phyloP scores from a whole-genome alignment of 1,140 invertebrate genomes.

The Drosophila nasuta region DNA sequence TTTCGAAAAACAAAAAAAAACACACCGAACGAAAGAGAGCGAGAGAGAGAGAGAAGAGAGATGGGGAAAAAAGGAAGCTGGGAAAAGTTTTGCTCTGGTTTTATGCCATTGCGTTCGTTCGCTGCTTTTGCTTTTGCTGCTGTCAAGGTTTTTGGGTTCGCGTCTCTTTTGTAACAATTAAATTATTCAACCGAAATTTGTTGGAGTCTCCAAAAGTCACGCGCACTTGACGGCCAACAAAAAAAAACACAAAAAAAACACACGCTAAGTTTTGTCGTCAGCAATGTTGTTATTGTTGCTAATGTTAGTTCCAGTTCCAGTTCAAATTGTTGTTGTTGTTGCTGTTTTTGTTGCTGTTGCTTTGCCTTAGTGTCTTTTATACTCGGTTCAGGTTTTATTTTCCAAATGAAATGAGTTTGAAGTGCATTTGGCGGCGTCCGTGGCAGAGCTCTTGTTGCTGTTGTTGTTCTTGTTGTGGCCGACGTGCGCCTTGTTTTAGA shows the following conservation, averaged over 20 bases:
- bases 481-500: constrained; percentile 58
- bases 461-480: constrained; percentile 34
- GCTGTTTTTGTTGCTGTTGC: constrained; percentile 29
- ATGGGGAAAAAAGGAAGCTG: constrained; percentile 23
- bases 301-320: constrained; percentile 10
- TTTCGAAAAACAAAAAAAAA: constrained; percentile 42
- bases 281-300: constrained; percentile 46
- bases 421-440: constrained; percentile 73
- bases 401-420: constrained; percentile 83
- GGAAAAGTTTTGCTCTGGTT: constrained; percentile 51
- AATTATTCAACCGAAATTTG: constrained; percentile 80
- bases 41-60: background rate
- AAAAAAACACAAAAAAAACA: constrained; percentile 46
- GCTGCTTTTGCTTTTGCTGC: constrained; percentile 25
- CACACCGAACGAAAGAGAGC: background rate
- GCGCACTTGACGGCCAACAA: constrained; percentile 71
- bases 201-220: constrained; percentile 76
- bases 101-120: constrained; percentile 47
- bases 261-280: constrained; percentile 63
- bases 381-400: constrained; percentile 77
- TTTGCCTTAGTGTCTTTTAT: constrained; percentile 68
- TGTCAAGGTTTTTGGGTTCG: constrained; percentile 47
- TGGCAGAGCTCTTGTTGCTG: constrained; percentile 50
- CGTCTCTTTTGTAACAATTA: constrained; percentile 74
- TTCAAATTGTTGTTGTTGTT: constrained; percentile 45